Conservation (phyloP, 2,113 vertebrate genomes). For the Bujurquina vittata region DNA sequence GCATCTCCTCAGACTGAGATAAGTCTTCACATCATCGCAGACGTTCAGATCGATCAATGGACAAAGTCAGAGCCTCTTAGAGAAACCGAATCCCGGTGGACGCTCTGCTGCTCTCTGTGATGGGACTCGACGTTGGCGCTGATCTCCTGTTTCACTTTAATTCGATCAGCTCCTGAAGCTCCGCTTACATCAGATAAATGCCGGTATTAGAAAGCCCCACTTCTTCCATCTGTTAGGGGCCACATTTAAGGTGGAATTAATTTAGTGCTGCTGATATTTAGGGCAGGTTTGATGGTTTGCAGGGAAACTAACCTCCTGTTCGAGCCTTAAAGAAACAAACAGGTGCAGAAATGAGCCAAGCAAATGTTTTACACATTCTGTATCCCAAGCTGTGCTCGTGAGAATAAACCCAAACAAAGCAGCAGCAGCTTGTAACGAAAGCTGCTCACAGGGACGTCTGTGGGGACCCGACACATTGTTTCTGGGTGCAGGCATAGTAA, state of each 20-base stretch:
- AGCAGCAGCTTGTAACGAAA: not conserved
- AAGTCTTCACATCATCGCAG: not conserved
- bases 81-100: not conserved
- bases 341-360: not conserved
- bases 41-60: not conserved
- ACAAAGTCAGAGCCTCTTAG: not conserved
- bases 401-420: not conserved
- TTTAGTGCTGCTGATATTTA: not conserved
- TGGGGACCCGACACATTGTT: not conserved
- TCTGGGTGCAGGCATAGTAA: not conserved
- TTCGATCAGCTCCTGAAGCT: not conserved
- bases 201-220: not conserved
- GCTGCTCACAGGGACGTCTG: not conserved
- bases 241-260: not conserved
- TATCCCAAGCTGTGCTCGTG: not conserved
- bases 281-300: not conserved
- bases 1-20: not conserved
- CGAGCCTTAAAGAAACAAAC: not conserved
- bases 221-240: not conserved
- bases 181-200: not conserved
- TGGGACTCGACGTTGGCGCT: not conserved
- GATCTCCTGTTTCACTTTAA: conserved; percentile 5
- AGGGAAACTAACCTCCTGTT: not conserved
- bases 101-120: not conserved
- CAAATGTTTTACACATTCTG: not conserved